Conservation (phyloP, 1,140 invertebrate genomes). For the Drosophila eugracilis region DNA sequence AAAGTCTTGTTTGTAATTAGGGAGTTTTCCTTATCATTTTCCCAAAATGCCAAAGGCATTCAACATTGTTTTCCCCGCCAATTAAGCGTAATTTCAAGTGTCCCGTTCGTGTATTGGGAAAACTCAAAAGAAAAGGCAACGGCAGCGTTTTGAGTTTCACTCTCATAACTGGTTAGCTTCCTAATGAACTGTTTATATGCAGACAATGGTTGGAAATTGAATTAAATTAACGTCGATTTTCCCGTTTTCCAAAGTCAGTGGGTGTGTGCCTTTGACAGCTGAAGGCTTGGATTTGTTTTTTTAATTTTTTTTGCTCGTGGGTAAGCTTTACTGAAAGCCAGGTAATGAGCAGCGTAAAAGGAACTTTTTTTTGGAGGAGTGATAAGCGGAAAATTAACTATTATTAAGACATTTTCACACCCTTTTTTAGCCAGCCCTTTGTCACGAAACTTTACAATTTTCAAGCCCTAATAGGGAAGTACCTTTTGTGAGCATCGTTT, state of each 20-base stretch:
- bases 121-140: background rate
- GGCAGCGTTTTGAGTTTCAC: conserved; percentile 24
- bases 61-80: conserved; percentile 43
- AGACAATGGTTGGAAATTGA: conserved; percentile 34
- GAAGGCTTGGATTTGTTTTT: background rate
- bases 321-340: background rate
- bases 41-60: conserved; percentile 2
- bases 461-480: background rate
- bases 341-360: conserved; percentile 1
- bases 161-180: conserved; percentile 22
- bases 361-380: background rate
- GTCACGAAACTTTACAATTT: background rate
- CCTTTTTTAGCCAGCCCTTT: conserved; percentile 1
- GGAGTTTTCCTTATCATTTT: conserved; percentile 56
- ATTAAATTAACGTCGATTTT: conserved; percentile 40
- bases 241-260: conserved; percentile 3
- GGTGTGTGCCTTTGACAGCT: conserved; percentile 16
- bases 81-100: conserved; percentile 61
- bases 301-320: too few relatives aligned
- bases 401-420: conserved; percentile 27
- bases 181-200: conserved; percentile 43
- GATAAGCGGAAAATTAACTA: conserved; percentile 17
- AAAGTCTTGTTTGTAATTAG: conserved; percentile 69
- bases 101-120: conserved; percentile 32
- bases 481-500: background rate